Conservation (phyloP, 2,888 invertebrate species). For the Mimumesa dahlbomi region DNA sequence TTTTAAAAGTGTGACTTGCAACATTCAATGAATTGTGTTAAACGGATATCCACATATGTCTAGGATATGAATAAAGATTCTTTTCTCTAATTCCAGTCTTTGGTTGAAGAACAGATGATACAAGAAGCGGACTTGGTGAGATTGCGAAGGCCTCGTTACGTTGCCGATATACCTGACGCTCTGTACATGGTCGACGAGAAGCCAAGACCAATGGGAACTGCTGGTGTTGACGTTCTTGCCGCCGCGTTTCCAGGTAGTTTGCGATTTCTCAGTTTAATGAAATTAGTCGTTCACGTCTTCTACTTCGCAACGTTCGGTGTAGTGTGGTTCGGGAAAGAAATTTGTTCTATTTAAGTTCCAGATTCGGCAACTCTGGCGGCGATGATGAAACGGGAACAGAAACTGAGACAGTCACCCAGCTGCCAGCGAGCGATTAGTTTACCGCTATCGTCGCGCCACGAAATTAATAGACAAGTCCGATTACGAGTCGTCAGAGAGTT, state of each 20-base stretch:
- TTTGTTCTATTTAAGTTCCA: constrained; percentile 82
- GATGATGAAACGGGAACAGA: constrained; percentile 92
- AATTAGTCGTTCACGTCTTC: constrained; percentile 4
- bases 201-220: constrained; percentile 81
- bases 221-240: constrained; percentile 84
- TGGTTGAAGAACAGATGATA: constrained; percentile 91
- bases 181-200: constrained; percentile 92
- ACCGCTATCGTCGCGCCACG: constrained; percentile 88
- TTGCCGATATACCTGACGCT: constrained; percentile 94
- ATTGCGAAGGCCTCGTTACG: constrained; percentile 86
- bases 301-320: too few relatives aligned
- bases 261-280: too few relatives aligned
- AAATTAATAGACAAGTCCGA: constrained; percentile 88
- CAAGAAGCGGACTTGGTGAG: constrained; percentile 89
- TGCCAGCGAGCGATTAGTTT: constrained; percentile 90
- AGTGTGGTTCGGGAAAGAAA: too few relatives aligned
- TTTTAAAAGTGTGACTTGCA: too few relatives aligned
- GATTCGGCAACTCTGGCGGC: constrained; percentile 88
- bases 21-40: too few relatives aligned
- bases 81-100: too few relatives aligned
- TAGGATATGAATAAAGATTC: too few relatives aligned
- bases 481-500: constrained; percentile 96
- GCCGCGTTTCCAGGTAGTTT: constrained; percentile 83
- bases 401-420: constrained; percentile 89
- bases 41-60: too few relatives aligned